Percentiles rank a stretch among this genome's conserved stretches.
Evolutionary conservation across 2,888 invertebrate species (phyloP).

Genomic region (Eledona agricola): DNA sequence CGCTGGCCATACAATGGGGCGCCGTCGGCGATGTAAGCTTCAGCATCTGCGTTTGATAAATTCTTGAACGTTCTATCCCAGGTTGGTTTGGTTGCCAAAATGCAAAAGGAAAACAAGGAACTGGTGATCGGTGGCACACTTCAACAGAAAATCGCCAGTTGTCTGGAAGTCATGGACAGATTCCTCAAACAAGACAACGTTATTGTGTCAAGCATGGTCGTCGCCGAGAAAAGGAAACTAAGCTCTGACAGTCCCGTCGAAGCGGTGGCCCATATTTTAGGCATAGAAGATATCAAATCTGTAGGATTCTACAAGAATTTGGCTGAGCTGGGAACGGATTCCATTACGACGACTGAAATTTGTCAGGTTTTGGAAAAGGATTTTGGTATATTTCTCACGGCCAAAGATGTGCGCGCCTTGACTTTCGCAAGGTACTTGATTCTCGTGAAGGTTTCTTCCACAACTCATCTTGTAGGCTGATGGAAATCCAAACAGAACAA

Average conservation of each 20-base stretch:
- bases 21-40: conserved; percentile 83
- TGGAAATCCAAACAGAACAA: conserved; percentile 9
- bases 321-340: conserved; percentile 95
- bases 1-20: conserved; percentile 91
- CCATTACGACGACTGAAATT: conserved; percentile 96
- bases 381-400: conserved; percentile 85
- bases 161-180: conserved; percentile 70
- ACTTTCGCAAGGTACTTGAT: conserved; percentile 73
- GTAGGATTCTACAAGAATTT: conserved; percentile 83
- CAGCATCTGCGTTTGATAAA: not conserved
- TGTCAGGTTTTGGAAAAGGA: conserved; percentile 91
- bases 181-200: conserved; percentile 74
- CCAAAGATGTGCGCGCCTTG: conserved; percentile 84
- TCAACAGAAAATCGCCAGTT: conserved; percentile 73
- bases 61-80: conserved; percentile 35
- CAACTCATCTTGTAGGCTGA: conserved; percentile 2
- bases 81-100: conserved; percentile 74
- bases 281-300: conserved; percentile 68
- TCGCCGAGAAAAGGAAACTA: conserved; percentile 80
- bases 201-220: conserved; percentile 84
- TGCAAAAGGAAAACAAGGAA: conserved; percentile 61
- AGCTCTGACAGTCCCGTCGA: conserved; percentile 76
- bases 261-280: conserved; percentile 66
- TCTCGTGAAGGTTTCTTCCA: conserved; percentile 25
- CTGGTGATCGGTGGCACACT: conserved; percentile 69